Evolutionary conservation across 2,888 invertebrate genomes (phyloP).

Genomic region (Pristionchus exspectatus): DNA sequence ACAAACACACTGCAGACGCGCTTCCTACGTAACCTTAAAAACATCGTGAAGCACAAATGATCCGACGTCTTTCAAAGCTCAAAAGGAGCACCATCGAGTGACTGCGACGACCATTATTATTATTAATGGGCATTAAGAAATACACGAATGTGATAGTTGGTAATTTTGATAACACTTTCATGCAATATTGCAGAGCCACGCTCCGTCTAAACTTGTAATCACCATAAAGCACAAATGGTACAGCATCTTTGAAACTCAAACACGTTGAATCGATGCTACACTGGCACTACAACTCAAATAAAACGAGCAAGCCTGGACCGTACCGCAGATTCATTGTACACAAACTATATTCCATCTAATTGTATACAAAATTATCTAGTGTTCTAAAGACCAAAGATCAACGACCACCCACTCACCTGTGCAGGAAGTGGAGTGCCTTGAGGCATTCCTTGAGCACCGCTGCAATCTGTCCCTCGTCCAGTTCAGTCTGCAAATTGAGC

Average conservation of each 20-base stretch:
- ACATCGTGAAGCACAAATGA: not conserved
- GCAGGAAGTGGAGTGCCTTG: constrained; percentile 91
- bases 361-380: not conserved
- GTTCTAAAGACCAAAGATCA: constrained; percentile 46
- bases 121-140: no score
- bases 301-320: no score
- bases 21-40: not conserved
- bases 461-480: constrained; percentile 97
- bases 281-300: no score
- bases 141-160: no score
- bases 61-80: not conserved
- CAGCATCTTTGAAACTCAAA: not conserved
- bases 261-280: not conserved
- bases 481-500: constrained; percentile 82
- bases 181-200: no score
- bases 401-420: constrained; percentile 80
- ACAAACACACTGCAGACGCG: no score
- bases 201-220: not conserved
- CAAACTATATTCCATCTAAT: not conserved
- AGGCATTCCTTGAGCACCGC: constrained; percentile 92
- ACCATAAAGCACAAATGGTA: not conserved
- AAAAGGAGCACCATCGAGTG: no score
- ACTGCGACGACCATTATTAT: no score
- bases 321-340: no score
- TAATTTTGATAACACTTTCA: no score